phyloP scores from a whole-genome alignment of 2,797 vertebrate genomes.

The Eulemur albifrons region DNA sequence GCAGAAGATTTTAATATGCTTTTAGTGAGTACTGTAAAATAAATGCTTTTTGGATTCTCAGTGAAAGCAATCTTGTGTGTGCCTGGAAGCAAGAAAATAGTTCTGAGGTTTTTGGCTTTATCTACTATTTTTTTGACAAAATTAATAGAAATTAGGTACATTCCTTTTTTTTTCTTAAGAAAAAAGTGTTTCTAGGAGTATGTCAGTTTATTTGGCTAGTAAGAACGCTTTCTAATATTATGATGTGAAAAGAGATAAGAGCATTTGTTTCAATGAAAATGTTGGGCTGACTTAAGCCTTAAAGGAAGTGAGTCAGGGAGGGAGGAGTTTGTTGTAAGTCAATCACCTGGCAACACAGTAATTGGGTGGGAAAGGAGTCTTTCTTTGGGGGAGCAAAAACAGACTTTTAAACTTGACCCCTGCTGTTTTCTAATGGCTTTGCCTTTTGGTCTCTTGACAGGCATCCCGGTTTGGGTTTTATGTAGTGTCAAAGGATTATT shows the following conservation, averaged over 20 bases:
- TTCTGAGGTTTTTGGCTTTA: not conserved
- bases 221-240: not conserved
- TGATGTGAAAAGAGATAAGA: conserved; percentile 13
- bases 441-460: conserved; percentile 38
- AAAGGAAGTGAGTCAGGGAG: not conserved
- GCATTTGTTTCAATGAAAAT: conserved; percentile 37
- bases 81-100: conserved; percentile 44
- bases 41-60: conserved; percentile 63
- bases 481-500: conserved; percentile 19
- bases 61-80: conserved; percentile 43
- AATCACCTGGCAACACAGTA: conserved; percentile 63
- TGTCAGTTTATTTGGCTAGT: not conserved
- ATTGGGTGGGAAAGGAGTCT: not conserved
- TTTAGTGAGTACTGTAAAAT: conserved; percentile 55
- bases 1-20: conserved; percentile 45
- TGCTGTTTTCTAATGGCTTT: conserved; percentile 51
- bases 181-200: not conserved
- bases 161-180: not conserved
- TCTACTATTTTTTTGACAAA: not conserved
- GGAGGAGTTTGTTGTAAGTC: not conserved
- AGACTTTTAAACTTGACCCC: conserved; percentile 61
- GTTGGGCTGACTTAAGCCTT: not conserved
- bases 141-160: not conserved
- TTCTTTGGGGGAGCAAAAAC: conserved; percentile 18
- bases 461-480: conserved; percentile 25